Evolutionary conservation across 2,797 vertebrate genomes (phyloP).

Genomic region (Spinus olivaceus): DNA sequence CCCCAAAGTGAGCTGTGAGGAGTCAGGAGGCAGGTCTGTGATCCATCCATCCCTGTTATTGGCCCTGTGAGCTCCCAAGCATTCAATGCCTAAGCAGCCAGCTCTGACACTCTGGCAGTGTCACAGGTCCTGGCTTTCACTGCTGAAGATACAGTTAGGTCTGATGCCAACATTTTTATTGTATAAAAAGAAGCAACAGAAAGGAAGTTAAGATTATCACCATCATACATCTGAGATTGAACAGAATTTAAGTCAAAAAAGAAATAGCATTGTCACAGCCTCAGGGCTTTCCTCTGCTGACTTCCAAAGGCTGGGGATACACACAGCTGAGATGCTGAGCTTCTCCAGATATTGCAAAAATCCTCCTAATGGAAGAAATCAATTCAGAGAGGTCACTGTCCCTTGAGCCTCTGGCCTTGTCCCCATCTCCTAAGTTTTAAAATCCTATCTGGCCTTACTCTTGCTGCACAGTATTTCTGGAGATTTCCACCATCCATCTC

Average conservation of each 20-base stretch:
- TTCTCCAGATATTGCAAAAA: neutral
- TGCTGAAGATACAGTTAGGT: neutral
- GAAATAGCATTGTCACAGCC: neutral
- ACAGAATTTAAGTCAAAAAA: neutral
- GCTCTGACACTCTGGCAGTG: neutral
- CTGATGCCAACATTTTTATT: neutral
- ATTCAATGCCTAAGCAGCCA: neutral
- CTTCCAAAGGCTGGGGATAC: neutral
- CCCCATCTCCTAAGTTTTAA: neutral
- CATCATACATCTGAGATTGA: neutral
- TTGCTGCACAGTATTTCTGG: neutral
- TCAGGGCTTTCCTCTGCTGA: neutral
- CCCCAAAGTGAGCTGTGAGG: neutral
- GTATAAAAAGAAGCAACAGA: neutral
- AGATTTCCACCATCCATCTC: neutral
- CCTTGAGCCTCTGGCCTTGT: neutral
- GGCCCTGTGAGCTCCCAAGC: neutral
- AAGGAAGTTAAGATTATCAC: neutral
- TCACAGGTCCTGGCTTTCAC: neutral
- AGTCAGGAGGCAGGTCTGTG: neutral
- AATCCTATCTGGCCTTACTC: neutral
- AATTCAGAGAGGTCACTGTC: neutral
- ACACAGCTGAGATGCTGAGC: neutral
- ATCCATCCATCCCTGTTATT: rapidly evolving
- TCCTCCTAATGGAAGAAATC: neutral